phyloP scores from a whole-genome alignment of 2,888 invertebrate species.

The Capitulum mitella region DNA sequence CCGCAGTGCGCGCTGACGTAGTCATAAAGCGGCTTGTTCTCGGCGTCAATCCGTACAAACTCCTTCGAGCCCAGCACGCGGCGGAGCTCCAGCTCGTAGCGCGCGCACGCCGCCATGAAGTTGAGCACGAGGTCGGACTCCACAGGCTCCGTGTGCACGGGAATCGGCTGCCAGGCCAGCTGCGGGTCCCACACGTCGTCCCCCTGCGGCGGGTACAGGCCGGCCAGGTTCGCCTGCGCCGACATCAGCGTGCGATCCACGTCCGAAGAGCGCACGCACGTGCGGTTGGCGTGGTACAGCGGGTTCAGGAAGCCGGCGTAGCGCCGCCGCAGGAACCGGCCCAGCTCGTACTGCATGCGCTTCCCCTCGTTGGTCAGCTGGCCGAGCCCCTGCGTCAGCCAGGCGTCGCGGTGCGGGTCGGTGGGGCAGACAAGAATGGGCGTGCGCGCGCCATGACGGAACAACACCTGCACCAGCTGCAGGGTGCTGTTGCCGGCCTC shows the following conservation, averaged over 20 bases:
- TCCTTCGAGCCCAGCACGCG: slow-evolving; percentile 49
- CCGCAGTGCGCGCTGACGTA: slow-evolving; percentile 61
- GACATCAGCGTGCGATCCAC: slow-evolving; percentile 85
- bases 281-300: slow-evolving; percentile 46
- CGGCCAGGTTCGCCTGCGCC: slow-evolving; percentile 71
- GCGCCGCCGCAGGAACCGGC: slow-evolving; percentile 63
- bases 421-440: slow-evolving; percentile 71
- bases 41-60: slow-evolving; percentile 51
- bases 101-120: slow-evolving; percentile 58
- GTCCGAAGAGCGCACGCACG: slow-evolving; percentile 67
- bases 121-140: slow-evolving; percentile 55
- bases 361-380: slow-evolving; percentile 79
- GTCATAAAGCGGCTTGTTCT: slow-evolving; percentile 56
- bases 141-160: slow-evolving; percentile 68
- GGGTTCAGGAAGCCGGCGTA: slow-evolving; percentile 51
- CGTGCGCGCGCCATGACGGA: slow-evolving; percentile 88
- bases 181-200: slow-evolving; percentile 40
- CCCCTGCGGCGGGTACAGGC: slow-evolving; percentile 47
- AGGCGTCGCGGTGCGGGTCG: slow-evolving; percentile 59
- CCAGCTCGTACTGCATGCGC: slow-evolving; percentile 63
- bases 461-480: slow-evolving; percentile 49
- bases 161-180: slow-evolving; percentile 73
- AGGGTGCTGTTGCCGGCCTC: slow-evolving; percentile 30
- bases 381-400: slow-evolving; percentile 57
- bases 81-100: slow-evolving; percentile 54